Base-by-base conservation (phyloP, 2,113 vertebrate species). In the Nesoenas mayeri region DNA sequence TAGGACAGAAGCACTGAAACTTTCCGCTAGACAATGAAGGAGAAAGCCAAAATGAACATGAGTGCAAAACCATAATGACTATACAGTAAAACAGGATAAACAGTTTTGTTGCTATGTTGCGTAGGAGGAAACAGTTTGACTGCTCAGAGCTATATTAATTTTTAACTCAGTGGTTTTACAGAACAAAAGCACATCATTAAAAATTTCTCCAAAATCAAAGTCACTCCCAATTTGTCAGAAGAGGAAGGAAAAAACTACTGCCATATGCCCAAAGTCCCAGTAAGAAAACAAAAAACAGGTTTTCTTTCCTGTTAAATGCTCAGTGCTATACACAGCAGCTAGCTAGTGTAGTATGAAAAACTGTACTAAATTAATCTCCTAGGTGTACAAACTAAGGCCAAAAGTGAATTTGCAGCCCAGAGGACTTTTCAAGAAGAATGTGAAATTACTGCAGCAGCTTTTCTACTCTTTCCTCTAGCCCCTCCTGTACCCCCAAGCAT, bases 331-430 rank as follows among this genome's bases (percentile, higher is more conserved):
- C 57, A 16, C 29, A 32, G 69, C 70, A 84, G n/a, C 36, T 58
- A 83, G 40, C 79, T 87, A 79, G 71, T 12, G 11, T 57, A 79
- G 28, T 54, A 92, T 47, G 80, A 79, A 93, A 89, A 89, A 42
- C 32, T 53, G 28, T 62, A 75, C 40, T 79, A 90, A 96, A 93
- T 96, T 96, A 97, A 93, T 95, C 88, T 95, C 92, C 67, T 81
- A 70, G 88, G 89, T 75, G 1, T 84, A 66, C 56, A 92, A 94
- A 91, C 34, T 62, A 36, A 82, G 70, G 89, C 93, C 67, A 96
- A 79, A 96, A 95, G 89, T 78, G 92, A 96, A 83, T 83, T 72
- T 91, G 50, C 6, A 70, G 12, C 69, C 82, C 29, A 8, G 36
- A 88, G 40, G 50, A 50, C 50, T 93, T 81, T 74, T 91, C 50